Conservation (phyloP, 2,888 invertebrate genomes). For the Tetropium fuscum region DNA sequence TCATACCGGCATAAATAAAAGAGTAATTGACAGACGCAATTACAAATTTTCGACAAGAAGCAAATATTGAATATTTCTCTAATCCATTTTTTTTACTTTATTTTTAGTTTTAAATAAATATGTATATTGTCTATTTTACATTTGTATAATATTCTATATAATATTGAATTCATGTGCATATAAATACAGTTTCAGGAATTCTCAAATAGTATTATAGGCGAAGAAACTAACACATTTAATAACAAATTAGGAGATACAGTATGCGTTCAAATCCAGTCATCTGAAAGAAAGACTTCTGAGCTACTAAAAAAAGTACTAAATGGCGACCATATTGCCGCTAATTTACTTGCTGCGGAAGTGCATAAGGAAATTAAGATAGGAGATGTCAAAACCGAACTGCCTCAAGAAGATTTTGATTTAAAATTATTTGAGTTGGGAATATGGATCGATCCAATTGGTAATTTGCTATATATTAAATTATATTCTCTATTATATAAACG, state of each 20-base stretch:
- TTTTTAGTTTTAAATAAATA: too few species aligned
- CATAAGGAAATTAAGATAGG: conserved; percentile 72
- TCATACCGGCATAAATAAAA: too few species aligned
- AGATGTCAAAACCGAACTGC: conserved; percentile 66
- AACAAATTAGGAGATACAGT: conserved; percentile 78
- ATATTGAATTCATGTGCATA: too few species aligned
- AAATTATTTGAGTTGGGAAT: conserved; percentile 74
- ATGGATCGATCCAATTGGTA: conserved; percentile 98
- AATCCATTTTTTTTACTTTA: too few species aligned
- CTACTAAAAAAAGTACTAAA: conserved; percentile 78
- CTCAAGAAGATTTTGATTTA: conserved; percentile 57
- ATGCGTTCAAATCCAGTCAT: conserved; percentile 74
- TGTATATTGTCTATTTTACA: too few species aligned
- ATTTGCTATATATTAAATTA: too few species aligned
- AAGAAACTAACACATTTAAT: conserved; percentile 82
- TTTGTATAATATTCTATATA: too few species aligned
- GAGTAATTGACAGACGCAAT: too few species aligned
- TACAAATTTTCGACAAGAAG: too few species aligned
- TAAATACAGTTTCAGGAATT: conserved; percentile 77
- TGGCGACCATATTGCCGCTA: conserved; percentile 76
- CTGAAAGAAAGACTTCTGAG: conserved; percentile 72
- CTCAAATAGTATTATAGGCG: conserved; percentile 75
- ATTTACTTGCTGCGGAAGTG: conserved; percentile 80
- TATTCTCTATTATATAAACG: too few species aligned
- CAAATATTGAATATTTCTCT: too few species aligned